A percentile compares a stretch with the other conserved stretches of the same genome.
Conservation (phyloP, 2,888 invertebrate species). For the Flabesymbios commensalis region DNA sequence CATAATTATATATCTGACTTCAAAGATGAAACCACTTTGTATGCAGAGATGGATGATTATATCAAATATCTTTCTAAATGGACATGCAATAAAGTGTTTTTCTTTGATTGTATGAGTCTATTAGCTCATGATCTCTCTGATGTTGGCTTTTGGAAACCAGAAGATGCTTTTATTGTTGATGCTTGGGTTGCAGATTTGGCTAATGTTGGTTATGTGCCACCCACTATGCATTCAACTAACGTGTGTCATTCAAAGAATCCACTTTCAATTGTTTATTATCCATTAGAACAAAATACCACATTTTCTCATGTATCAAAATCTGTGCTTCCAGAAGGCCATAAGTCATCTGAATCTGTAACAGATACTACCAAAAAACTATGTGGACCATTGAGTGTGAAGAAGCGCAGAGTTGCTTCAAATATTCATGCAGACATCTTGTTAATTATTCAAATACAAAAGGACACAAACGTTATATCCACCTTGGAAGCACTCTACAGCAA, state of each 20-base stretch:
- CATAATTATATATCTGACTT: conserved; percentile 40
- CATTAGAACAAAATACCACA: conserved; percentile 28
- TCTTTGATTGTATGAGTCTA: conserved; percentile 33
- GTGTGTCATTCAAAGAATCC: neutral
- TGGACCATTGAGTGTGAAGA: neutral
- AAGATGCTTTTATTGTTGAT: conserved; percentile 30
- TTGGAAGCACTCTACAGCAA: conserved; percentile 24
- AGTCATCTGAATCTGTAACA: conserved; percentile 5
- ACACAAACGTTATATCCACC: conserved; percentile 8
- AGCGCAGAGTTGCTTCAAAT: neutral
- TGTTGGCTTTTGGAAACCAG: conserved; percentile 20
- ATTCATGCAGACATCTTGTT: conserved; percentile 6
- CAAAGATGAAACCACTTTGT: conserved; percentile 37
- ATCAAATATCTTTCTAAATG: conserved; percentile 30
- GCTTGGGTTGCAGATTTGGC: conserved; percentile 35
- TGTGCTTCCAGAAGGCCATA: conserved; percentile 7
- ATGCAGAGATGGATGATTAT: conserved; percentile 33
- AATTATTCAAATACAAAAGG: conserved; percentile 19
- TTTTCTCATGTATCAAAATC: conserved; percentile 20
- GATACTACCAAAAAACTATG: conserved; percentile 12
- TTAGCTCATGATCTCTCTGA: conserved; percentile 26
- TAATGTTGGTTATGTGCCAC: conserved; percentile 27
- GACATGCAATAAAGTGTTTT: conserved; percentile 30
- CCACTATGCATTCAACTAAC: conserved; percentile 6
- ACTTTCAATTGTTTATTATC: conserved; percentile 23